A percentile compares a stretch with the other conserved stretches of the same genome.
These are phyloP conservation scores for Siniperca undulata DNA, from an alignment of 2,797 vertebrate genomes.

Conservation along the genomic window DNA sequence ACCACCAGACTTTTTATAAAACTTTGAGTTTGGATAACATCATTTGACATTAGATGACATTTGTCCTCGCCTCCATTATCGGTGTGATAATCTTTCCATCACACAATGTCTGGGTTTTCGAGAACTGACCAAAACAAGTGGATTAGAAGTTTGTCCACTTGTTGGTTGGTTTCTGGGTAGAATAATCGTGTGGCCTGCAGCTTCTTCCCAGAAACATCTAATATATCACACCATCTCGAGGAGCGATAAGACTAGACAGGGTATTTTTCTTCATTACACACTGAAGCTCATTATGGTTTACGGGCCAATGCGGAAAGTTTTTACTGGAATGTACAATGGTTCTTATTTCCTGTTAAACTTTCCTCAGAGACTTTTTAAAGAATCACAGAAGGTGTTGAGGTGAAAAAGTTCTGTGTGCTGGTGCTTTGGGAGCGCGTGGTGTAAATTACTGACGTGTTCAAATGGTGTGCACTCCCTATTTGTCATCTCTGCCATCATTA, in stretches of 20 bases:
- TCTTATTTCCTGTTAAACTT: conserved; percentile 63
- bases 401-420: conserved; percentile 28
- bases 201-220: conserved; percentile 32
- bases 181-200: conserved; percentile 26
- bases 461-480: conserved; percentile 39
- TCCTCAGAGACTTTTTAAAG: conserved; percentile 38
- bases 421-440: conserved; percentile 4
- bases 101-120: neutral
- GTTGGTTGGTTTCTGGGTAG: neutral
- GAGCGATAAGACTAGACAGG: conserved; percentile 18
- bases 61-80: neutral
- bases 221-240: conserved; percentile 41
- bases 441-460: conserved; percentile 51
- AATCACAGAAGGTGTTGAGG: conserved; percentile 35
- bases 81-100: neutral
- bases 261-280: conserved; percentile 53
- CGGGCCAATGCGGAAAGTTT: conserved; percentile 24
- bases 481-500: conserved; percentile 61
- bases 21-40: neutral
- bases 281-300: conserved; percentile 20
- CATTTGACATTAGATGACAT: conserved; percentile 1
- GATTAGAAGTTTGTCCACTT: conserved; percentile 16
- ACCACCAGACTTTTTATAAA: neutral
- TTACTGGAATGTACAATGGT: conserved; percentile 15
- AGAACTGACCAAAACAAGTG: conserved; percentile 4